Conservation (phyloP, 2,888 invertebrate species). For the Melinaea menophilus region DNA sequence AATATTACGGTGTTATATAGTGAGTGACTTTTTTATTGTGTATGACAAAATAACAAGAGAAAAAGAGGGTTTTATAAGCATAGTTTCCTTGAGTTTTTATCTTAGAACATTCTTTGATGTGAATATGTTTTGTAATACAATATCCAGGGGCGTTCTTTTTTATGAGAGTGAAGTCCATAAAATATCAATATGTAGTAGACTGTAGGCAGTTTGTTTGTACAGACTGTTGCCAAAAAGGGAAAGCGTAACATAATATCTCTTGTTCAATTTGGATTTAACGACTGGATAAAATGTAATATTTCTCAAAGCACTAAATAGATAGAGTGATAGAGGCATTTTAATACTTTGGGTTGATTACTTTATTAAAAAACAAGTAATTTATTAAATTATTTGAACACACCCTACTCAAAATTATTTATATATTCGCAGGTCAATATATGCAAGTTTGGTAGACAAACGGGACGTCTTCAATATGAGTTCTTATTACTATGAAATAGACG, state of each 20-base stretch:
- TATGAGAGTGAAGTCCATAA: neutral
- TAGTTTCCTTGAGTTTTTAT: neutral
- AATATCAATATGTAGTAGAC: too few relatives aligned
- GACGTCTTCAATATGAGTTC: constrained; percentile 64
- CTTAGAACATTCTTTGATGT: neutral
- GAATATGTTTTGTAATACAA: constrained; percentile 1
- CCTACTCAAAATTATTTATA: neutral
- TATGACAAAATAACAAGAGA: too few relatives aligned
- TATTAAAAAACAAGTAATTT: neutral
- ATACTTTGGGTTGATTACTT: neutral
- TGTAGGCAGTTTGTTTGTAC: too few relatives aligned
- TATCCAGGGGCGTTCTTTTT: neutral
- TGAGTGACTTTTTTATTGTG: too few relatives aligned
- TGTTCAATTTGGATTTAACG: too few relatives aligned
- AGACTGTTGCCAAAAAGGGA: too few relatives aligned
- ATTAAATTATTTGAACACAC: neutral
- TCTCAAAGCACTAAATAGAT: too few relatives aligned
- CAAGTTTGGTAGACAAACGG: constrained; percentile 56
- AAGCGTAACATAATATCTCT: too few relatives aligned
- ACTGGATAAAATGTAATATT: too few relatives aligned
- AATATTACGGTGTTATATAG: too few relatives aligned
- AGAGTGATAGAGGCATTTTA: too few relatives aligned
- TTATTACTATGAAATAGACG: constrained; percentile 67
- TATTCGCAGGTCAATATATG: constrained; percentile 63
- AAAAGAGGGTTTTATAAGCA: neutral